Conservation (phyloP, 1,140 invertebrate species). For the Listronotus bonariensis region DNA sequence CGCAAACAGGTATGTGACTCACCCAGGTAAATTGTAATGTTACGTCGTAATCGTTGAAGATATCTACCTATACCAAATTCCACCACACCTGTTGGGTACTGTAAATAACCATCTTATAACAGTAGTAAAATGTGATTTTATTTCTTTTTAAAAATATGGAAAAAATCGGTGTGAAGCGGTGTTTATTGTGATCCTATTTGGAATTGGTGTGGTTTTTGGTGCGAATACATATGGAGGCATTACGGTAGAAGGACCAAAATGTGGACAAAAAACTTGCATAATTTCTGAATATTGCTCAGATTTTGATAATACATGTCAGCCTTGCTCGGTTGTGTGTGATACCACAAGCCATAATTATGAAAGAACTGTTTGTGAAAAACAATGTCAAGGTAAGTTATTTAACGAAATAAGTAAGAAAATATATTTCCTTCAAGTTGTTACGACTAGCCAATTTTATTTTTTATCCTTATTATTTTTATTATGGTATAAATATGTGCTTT, state of each 20-base stretch:
- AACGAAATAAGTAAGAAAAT: too few relatives aligned
- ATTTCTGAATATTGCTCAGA: conserved; percentile 41
- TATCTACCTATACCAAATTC: conserved; percentile 19
- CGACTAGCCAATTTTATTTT: too few relatives aligned
- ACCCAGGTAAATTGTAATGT: conserved; percentile 44
- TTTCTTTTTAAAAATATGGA: conserved; percentile 23
- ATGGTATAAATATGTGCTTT: too few relatives aligned
- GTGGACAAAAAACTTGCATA: conserved; percentile 43
- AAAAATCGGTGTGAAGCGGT: conserved; percentile 20
- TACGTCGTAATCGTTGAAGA: conserved; percentile 31
- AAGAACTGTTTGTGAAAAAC: conserved; percentile 32
- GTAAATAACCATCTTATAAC: conserved; percentile 1
- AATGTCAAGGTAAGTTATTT: conserved; percentile 46
- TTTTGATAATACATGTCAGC: conserved; percentile 39
- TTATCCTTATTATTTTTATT: too few relatives aligned
- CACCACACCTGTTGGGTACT: conserved; percentile 43
- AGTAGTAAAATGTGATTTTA: conserved; percentile 31
- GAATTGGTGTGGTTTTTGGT: background rate
- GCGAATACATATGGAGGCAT: conserved; percentile 16
- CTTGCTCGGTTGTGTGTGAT: conserved; percentile 42
- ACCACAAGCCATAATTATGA: conserved; percentile 42
- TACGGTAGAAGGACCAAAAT: conserved; percentile 36
- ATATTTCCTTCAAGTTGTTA: too few relatives aligned
- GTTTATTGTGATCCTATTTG: conserved; percentile 17
- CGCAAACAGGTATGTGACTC: conserved; percentile 35